phyloP scores from a whole-genome alignment of 2,113 vertebrate genomes.

The Strix aluco region DNA sequence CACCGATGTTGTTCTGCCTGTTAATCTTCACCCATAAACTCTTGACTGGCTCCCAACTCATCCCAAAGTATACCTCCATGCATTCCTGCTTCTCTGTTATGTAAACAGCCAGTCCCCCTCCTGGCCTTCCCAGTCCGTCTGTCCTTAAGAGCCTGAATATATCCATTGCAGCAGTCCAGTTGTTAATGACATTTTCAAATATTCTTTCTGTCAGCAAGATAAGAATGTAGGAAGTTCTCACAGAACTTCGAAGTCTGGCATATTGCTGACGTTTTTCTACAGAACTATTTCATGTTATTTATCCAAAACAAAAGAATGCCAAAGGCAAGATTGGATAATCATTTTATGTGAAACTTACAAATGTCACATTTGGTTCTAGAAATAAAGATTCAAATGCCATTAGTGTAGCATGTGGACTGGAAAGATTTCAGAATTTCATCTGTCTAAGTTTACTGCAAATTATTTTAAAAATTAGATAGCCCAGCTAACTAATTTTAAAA shows the following conservation, averaged over 20 bases:
- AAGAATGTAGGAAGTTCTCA: neutral
- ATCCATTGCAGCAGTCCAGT: neutral
- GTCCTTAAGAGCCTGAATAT: neutral
- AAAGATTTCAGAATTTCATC: conserved; percentile 33
- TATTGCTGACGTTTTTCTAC: neutral
- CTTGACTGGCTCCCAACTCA: neutral
- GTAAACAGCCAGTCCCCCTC: neutral
- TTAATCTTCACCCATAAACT: neutral
- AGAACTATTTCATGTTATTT: neutral
- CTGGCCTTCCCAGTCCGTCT: neutral
- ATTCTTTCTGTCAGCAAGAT: neutral
- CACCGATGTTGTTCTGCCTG: neutral
- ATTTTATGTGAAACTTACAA: neutral
- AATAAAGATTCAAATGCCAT: neutral
- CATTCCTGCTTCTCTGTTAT: neutral
- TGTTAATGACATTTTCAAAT: neutral
- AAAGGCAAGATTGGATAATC: neutral
- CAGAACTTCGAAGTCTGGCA: neutral
- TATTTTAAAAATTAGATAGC: conserved; percentile 15
- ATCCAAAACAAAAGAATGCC: neutral
- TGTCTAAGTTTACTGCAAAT: conserved; percentile 32
- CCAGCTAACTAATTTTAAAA: conserved; percentile 61
- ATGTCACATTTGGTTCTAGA: neutral
- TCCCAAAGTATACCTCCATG: neutral
- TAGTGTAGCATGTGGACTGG: neutral